A percentile compares a stretch with the other conserved stretches of the same genome.
These are phyloP conservation scores for Thaumetopoea pityocampa DNA, from an alignment of 1,140 invertebrate genomes.

Conservation along the genomic window DNA sequence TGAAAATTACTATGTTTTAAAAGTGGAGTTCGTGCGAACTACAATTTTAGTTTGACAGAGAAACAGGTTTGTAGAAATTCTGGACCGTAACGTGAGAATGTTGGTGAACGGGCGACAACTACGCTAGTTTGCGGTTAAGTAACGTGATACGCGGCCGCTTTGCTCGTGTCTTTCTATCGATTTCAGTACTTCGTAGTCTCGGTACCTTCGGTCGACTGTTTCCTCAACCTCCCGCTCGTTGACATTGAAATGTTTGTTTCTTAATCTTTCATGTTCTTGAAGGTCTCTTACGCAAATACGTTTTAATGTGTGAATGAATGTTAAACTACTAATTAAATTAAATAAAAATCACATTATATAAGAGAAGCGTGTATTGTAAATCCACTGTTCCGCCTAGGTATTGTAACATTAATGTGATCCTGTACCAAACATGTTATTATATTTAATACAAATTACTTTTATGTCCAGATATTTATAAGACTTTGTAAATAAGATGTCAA, in stretches of 20 bases:
- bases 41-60: constrained; percentile 15
- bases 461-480: too few relatives aligned
- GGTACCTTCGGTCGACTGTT: constrained; percentile 14
- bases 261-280: constrained; percentile 1
- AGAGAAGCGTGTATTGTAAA: too few relatives aligned
- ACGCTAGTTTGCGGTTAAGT: constrained; percentile 38
- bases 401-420: too few relatives aligned
- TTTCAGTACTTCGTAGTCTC: constrained; percentile 18
- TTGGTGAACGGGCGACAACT: constrained; percentile 33
- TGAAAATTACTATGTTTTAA: constrained; percentile 11
- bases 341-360: too few relatives aligned
- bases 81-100: constrained; percentile 46
- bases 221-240: constrained; percentile 9
- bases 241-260: not conserved
- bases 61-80: constrained; percentile 20
- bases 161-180: constrained; percentile 30
- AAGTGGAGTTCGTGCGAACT: constrained; percentile 11
- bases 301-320: constrained; percentile 1
- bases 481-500: too few relatives aligned
- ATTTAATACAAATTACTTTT: too few relatives aligned
- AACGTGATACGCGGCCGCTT: constrained; percentile 32
- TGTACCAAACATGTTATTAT: too few relatives aligned
- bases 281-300: constrained; percentile 4
- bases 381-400: too few relatives aligned
- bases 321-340: constrained; percentile 11